These are phyloP conservation scores for Drosophila pachea DNA, from an alignment of 1,140 invertebrate species.

Conservation along the genomic window DNA sequence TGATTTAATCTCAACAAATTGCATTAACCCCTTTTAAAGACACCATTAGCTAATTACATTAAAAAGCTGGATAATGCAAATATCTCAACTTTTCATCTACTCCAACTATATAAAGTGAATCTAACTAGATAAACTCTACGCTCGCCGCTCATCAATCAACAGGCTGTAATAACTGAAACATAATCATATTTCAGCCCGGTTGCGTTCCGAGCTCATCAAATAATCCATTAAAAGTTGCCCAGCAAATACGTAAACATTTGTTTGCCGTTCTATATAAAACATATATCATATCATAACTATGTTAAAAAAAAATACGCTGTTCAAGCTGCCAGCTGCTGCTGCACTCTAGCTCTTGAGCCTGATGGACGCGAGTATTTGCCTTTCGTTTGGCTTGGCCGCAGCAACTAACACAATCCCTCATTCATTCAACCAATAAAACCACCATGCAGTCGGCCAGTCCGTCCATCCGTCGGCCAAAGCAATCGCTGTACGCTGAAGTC, in stretches of 20 bases:
- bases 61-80: not conserved
- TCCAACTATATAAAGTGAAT: not conserved
- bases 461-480: not conserved
- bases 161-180: not conserved
- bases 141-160: constrained; percentile 4
- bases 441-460: not conserved
- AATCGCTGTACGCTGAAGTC: constrained; percentile 47
- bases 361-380: constrained; percentile 31
- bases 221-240: constrained; percentile 22
- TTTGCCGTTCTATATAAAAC: constrained; percentile 3
- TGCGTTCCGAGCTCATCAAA: constrained; percentile 13
- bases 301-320: not conserved
- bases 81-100: not conserved
- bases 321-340: not conserved
- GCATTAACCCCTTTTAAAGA: not conserved
- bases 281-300: constrained; percentile 33
- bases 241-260: constrained; percentile 24
- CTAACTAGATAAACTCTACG: not conserved
- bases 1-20: too few relatives aligned
- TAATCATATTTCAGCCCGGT: constrained; percentile 1
- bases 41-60: constrained; percentile 3
- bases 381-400: constrained; percentile 19
- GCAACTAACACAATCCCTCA: constrained; percentile 17
- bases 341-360: constrained; percentile 34
- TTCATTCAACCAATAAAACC: constrained; percentile 8